These are phyloP conservation scores for Hylia prasina DNA, from an alignment of 2,113 vertebrate species.

Conservation along the genomic window DNA sequence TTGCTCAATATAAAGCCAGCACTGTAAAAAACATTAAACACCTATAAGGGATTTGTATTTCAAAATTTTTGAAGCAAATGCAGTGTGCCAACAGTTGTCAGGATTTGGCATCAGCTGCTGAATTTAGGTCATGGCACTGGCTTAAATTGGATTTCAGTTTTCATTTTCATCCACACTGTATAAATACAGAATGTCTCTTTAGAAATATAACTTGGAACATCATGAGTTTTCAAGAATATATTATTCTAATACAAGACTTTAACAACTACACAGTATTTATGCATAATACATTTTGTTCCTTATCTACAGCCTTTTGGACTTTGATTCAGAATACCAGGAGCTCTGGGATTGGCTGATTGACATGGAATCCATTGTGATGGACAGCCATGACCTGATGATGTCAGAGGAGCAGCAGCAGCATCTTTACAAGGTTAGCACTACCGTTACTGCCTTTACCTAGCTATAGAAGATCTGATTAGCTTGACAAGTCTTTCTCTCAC, in stretches of 20 bases:
- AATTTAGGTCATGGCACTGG: constrained; percentile 54
- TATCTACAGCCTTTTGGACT: constrained; percentile 89
- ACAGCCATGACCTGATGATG: constrained; percentile 97
- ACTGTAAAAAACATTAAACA: constrained; percentile 14
- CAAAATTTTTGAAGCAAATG: constrained; percentile 21
- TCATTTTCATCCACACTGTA: constrained; percentile 51
- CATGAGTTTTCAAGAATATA: constrained; percentile 73
- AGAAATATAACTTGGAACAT: constrained; percentile 64
- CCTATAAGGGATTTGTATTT: neutral
- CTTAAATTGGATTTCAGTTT: constrained; percentile 65
- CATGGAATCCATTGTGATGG: constrained; percentile 94
- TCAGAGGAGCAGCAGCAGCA: constrained; percentile 96
- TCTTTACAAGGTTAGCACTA: constrained; percentile 90
- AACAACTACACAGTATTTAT: constrained; percentile 76
- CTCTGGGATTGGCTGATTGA: constrained; percentile 99
- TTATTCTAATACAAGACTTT: constrained; percentile 78
- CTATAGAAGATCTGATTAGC: constrained; percentile 85
- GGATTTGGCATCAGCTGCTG: constrained; percentile 1
- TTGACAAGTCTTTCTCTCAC: constrained; percentile 81
- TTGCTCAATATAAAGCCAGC: constrained; percentile 18
- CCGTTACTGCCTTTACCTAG: constrained; percentile 74
- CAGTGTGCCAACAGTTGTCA: constrained; percentile 50
- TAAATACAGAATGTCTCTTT: constrained; percentile 64
- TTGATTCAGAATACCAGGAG: constrained; percentile 94
- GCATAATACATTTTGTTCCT: constrained; percentile 79